phyloP scores from a whole-genome alignment of 1,140 invertebrate species.

The Ceratosolen solmsi region DNA sequence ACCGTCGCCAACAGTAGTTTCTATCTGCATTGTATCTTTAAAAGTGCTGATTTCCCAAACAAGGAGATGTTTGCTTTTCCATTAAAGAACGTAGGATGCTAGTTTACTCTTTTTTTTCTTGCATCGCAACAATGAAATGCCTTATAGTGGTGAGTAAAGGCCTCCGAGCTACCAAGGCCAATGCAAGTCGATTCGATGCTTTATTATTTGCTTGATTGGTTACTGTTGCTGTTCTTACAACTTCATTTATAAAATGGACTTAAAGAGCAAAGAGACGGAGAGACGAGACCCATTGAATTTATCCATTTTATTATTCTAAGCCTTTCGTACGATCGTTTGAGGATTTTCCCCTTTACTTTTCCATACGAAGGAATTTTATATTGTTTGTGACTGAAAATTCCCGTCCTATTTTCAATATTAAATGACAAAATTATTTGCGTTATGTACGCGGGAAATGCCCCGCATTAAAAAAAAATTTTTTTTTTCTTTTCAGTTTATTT shows the following conservation, averaged over 20 bases:
- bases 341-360: too few relatives aligned
- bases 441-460: too few relatives aligned
- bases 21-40: slow-evolving; percentile 55
- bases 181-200: not conserved
- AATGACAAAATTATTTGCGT: too few relatives aligned
- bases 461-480: too few relatives aligned
- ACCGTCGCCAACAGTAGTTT: not conserved
- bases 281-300: not conserved
- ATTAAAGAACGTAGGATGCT: slow-evolving; percentile 61
- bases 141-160: not conserved
- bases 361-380: too few relatives aligned
- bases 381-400: too few relatives aligned
- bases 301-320: too few relatives aligned
- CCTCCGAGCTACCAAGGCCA: not conserved
- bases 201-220: not conserved
- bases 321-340: too few relatives aligned
- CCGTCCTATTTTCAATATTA: too few relatives aligned
- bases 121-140: not conserved
- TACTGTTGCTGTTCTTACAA: not conserved
- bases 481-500: too few relatives aligned
- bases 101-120: not conserved
- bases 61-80: slow-evolving; percentile 65
- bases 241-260: slow-evolving; percentile 7
- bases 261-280: not conserved
- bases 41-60: slow-evolving; percentile 69